Evolutionary conservation across 2,797 vertebrate genomes (phyloP).

Genomic region (Sorex maritimensis): DNA sequence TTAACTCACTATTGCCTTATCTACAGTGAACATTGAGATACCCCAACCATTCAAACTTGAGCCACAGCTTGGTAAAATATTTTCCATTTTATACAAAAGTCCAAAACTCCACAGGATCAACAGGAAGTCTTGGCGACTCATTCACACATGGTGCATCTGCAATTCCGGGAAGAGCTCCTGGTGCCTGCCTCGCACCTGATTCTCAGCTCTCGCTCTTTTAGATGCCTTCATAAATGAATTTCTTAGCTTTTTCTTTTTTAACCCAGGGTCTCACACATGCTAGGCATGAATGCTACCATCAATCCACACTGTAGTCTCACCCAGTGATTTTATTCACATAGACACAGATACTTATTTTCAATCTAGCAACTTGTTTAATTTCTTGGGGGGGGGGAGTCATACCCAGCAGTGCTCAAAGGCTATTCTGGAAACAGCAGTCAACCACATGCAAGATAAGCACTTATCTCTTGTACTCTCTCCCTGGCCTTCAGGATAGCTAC

Average conservation of each 20-base stretch:
- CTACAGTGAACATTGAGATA: conserved; percentile 27
- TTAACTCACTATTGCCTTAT: not conserved
- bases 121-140: not conserved
- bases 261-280: too few species aligned
- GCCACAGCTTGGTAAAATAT: not conserved
- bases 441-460: too few species aligned
- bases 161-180: not conserved
- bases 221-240: not conserved
- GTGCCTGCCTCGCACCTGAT: not conserved
- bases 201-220: not conserved
- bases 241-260: too few species aligned
- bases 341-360: not conserved
- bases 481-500: not conserved
- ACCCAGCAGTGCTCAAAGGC: too few species aligned
- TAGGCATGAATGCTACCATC: too few species aligned
- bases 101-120: not conserved
- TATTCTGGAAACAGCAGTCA: too few species aligned
- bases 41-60: conserved; percentile 5
- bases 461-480: too few species aligned
- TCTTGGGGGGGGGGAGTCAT: too few species aligned
- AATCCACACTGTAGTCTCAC: not conserved
- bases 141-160: not conserved
- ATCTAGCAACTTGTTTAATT: too few species aligned
- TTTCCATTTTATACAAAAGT: not conserved
- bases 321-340: not conserved